Evolutionary conservation across 2,888 invertebrate species (phyloP), one percentile per base, ranked within the genome.

Genomic region (Meta bourneti): DNA sequence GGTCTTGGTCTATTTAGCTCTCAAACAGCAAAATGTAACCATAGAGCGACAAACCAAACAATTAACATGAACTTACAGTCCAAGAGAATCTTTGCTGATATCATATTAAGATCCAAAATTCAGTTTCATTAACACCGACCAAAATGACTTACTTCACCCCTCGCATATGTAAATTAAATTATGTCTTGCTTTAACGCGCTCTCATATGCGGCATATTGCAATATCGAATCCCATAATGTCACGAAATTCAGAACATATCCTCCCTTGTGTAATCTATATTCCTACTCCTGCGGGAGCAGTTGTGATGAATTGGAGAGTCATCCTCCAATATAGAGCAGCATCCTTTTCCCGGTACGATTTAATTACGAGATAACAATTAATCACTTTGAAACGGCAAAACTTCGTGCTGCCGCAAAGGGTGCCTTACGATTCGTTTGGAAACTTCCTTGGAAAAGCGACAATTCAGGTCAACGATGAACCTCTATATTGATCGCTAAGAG

Each of bases 341-440:
- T 78, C 78, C 49, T 11, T 34, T 54, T 69, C 51, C 13, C 11
- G n/a, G 54, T 74, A 48, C 74, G 16, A 61, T 54, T 84, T 74
- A 84, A 84, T 84, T 84, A 84, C 20, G 75, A 48, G 72, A 74
- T 61, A 13, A 84, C 75, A 51, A 74, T 84, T 75, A 84, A 84
- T 84, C 83, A 84, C 54, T 75, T 54, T 7, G 74, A n/a, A 74
- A 75, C 13, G 74, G 52, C 74, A 52, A 52, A 84, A 61, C 74
- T 84, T n/a, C 51, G 52, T 48, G 8, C 9, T 51, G n/a, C 34
- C 82, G 49, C 49, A 34, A 48, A 75, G 75, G 11, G 75, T 48
- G 34, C 34, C 34, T 34, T 34, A 19, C 34, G 49, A 81, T 6
- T 49, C 19, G 51, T 2, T 52, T 52, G 34, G 34, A 75, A 75